Conservation (phyloP, 2,888 invertebrate genomes). For the Nemoura dubitans region DNA sequence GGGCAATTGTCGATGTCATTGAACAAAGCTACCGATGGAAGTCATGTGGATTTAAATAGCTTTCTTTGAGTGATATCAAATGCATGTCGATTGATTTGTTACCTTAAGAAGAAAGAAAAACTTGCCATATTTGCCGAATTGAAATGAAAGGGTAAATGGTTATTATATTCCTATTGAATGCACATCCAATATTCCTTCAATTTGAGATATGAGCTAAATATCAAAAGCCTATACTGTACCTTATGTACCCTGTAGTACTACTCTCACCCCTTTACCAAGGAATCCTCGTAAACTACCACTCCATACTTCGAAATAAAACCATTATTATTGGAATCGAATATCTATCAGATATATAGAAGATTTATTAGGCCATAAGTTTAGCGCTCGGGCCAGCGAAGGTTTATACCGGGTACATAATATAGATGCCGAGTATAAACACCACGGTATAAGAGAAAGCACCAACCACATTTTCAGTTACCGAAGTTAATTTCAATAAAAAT, state of each 20-base stretch:
- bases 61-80: too few species aligned
- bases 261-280: background rate
- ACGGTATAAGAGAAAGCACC: background rate
- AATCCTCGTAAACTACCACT: background rate
- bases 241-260: too few species aligned
- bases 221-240: too few species aligned
- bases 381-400: background rate
- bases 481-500: background rate
- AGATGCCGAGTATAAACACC: background rate
- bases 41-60: too few species aligned
- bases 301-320: constrained; percentile 2
- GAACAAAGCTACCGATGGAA: too few species aligned
- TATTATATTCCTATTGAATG: too few species aligned
- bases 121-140: too few species aligned
- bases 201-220: too few species aligned
- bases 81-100: too few species aligned
- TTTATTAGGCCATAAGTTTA: background rate
- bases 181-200: too few species aligned
- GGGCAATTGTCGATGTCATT: background rate
- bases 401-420: background rate
- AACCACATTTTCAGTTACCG: background rate
- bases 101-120: too few species aligned
- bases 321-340: constrained; percentile 22
- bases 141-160: too few species aligned
- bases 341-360: background rate